Evolutionary conservation across 2,888 invertebrate genomes (phyloP), one percentile per base, ranked within the genome.

Genomic region (Encarsia formosa): DNA sequence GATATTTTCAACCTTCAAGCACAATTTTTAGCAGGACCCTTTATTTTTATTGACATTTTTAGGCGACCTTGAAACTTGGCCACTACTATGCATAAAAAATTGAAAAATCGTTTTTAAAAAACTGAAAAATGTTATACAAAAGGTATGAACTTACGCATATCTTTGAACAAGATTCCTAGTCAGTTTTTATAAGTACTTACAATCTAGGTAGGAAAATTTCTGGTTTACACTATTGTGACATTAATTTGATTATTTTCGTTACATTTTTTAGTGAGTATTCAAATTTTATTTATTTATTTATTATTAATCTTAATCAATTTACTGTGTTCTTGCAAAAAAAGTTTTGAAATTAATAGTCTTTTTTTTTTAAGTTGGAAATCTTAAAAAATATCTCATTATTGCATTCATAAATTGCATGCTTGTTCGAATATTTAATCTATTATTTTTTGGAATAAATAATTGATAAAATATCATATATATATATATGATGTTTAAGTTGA

Each of bases 11-110:
- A 19, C 20, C 35, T 41, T 45, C 35, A 34, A 24, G 15, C 23
- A 35, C 16, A 18, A 24, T 51, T 51, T 32, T 45, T 43, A 22
- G 31, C 15, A 24, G 35, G 13, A 11, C 23, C 19, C 32, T 49
- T 26, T 43, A n/a, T 31, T 46, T 44, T 5, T 61, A 61, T 61
- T 63, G 61, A 61, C 61, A 58, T 51, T 57, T 56, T 57, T 58
- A 49, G 53, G 54, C 55, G 49, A 49, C 47, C 40, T 35, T 46
- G 35, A 55, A 49, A 46, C 46, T 49, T 46, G 20, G 26, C 23
- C 45, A 44, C 39, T 37, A 47, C 22, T 15, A 26, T 6, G 4
- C n/a, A n/a, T n/a, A n/a, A n/a, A n/a, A n/a, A n/a, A n/a, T n/a
- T n/a, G n/a, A n/a, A n/a, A n/a, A 31, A 20, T 39, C 15, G 5